A percentile compares a stretch with the other conserved stretches of the same genome.
These are phyloP conservation scores for Dinoponera quadriceps DNA, from an alignment of 1,140 invertebrate species.

Conservation along the genomic window DNA sequence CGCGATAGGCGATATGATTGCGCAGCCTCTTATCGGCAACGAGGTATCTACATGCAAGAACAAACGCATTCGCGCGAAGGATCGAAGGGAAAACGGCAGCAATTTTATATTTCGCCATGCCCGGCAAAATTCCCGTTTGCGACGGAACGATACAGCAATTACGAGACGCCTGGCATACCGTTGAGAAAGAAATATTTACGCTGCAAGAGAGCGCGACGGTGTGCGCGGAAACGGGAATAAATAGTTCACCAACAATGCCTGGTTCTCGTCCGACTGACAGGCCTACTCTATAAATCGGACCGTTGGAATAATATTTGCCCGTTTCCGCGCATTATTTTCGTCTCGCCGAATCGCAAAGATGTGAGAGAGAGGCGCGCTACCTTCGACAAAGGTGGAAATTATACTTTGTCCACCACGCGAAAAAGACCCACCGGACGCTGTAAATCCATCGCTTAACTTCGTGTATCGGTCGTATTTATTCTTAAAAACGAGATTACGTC, in stretches of 20 bases:
- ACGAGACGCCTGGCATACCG: conserved; percentile 53
- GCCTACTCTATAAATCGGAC: conserved; percentile 73
- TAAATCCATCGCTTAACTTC: conserved; percentile 54
- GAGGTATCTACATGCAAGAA: conserved; percentile 51
- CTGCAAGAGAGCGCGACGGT: conserved; percentile 1
- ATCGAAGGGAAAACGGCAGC: neutral
- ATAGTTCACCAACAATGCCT: conserved; percentile 79
- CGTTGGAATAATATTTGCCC: conserved; percentile 73
- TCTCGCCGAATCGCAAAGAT: neutral
- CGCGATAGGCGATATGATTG: conserved; percentile 35
- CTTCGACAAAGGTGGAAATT: conserved; percentile 1
- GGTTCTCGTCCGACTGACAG: conserved; percentile 75
- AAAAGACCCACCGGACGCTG: conserved; percentile 6
- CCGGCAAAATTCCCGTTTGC: conserved; percentile 7
- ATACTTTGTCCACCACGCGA: neutral
- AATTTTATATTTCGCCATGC: conserved; percentile 37
- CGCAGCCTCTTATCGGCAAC: conserved; percentile 34
- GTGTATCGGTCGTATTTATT: conserved; percentile 56
- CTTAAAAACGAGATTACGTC: conserved; percentile 59
- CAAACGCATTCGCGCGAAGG: neutral
- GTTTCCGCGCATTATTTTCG: conserved; percentile 70
- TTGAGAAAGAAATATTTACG: conserved; percentile 57
- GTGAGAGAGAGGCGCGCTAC: neutral
- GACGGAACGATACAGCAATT: conserved; percentile 31
- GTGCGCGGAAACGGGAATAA: conserved; percentile 48